These are phyloP conservation scores for Lateolabrax maculatus DNA, from an alignment of 2,797 vertebrate species.

Conservation along the genomic window DNA sequence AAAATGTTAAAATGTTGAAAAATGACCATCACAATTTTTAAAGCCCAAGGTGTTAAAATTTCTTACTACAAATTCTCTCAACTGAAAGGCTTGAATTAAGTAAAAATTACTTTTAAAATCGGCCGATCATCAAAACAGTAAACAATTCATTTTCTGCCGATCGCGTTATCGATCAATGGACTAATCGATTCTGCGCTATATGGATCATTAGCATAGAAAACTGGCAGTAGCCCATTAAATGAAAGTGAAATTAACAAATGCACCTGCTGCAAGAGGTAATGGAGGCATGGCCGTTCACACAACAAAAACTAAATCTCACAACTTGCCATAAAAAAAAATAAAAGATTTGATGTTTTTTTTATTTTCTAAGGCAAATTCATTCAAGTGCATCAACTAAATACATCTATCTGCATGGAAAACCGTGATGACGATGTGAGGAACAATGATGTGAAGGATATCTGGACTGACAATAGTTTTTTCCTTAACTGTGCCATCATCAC, in stretches of 20 bases:
- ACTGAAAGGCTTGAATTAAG: background rate
- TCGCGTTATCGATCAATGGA: background rate
- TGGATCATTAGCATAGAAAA: background rate
- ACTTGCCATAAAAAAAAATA: background rate
- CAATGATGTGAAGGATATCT: background rate
- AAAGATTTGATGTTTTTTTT: too few relatives aligned
- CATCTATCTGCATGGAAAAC: background rate
- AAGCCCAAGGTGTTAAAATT: background rate
- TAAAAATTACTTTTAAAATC: too few relatives aligned
- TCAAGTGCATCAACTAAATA: background rate
- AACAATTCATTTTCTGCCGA: background rate
- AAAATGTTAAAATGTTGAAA: background rate
- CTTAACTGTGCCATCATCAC: background rate
- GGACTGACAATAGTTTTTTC: background rate
- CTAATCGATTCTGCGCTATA: background rate
- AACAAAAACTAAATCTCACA: background rate
- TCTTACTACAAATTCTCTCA: background rate
- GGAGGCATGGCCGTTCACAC: background rate
- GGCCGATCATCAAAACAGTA: background rate
- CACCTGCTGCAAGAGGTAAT: constrained; percentile 5
- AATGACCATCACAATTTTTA: background rate
- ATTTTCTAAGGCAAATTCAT: background rate
- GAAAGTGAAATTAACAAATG: background rate
- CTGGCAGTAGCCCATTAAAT: background rate
- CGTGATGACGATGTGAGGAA: background rate